These are phyloP conservation scores for Oreotrochilus melanogaster DNA, from an alignment of 2,113 vertebrate genomes.

Conservation along the genomic window DNA sequence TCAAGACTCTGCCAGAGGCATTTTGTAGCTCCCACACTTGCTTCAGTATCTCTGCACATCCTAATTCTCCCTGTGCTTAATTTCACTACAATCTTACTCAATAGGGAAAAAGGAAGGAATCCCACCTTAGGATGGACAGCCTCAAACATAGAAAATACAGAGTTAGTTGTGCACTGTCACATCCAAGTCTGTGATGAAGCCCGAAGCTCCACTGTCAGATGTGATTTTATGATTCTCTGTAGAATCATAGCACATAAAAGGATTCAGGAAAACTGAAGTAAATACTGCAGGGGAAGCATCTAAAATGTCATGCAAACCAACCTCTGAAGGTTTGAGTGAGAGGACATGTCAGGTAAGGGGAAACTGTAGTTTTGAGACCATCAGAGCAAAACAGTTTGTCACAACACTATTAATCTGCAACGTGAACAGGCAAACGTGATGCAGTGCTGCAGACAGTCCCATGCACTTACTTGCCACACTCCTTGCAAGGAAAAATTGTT, in stretches of 20 bases:
- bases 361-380: not conserved
- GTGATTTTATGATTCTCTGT: too few relatives aligned
- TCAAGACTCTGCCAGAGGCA: not conserved
- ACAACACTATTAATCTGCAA: not conserved
- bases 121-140: not conserved
- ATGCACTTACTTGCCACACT: slow-evolving; percentile 88
- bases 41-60: not conserved
- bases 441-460: not conserved
- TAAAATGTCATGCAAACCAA: not conserved
- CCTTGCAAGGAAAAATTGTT: slow-evolving; percentile 88
- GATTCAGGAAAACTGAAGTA: not conserved
- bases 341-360: not conserved
- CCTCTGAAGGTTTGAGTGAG: not conserved
- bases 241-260: not conserved
- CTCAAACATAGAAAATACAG: not conserved
- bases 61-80: not conserved
- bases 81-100: not conserved
- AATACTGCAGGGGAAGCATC: not conserved
- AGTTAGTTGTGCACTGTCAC: not conserved
- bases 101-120: not conserved
- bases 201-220: not conserved
- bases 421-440: rapidly evolving
- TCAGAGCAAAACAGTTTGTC: not conserved
- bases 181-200: not conserved
- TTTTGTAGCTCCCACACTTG: not conserved